These are phyloP conservation scores for Amblyornis subalaris DNA, from an alignment of 2,113 vertebrate genomes.

Conservation along the genomic window DNA sequence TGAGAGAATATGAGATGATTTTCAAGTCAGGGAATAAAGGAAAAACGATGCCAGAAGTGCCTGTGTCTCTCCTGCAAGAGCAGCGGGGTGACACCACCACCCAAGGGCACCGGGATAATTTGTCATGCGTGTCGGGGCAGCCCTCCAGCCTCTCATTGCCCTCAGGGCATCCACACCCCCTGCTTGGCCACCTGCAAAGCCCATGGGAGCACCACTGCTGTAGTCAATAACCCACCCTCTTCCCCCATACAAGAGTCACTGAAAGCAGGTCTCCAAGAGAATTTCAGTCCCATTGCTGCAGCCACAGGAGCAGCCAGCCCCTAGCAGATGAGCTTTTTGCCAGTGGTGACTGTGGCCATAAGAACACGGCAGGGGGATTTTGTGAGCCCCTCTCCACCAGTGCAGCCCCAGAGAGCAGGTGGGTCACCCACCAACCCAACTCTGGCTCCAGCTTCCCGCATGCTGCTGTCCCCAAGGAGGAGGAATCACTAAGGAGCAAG, in stretches of 20 bases:
- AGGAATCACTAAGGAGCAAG: not conserved
- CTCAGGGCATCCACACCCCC: not conserved
- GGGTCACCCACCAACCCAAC: not conserved
- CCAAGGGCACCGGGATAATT: not conserved
- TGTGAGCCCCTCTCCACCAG: not conserved
- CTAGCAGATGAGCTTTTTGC: not conserved
- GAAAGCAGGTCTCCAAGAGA: not conserved
- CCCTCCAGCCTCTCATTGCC: not conserved
- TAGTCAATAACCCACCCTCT: not conserved
- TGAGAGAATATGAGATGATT: not conserved
- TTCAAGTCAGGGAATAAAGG: not conserved
- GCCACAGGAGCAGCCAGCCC: not conserved
- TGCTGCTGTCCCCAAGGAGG: rapidly evolving
- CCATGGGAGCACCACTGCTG: not conserved
- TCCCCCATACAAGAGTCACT: not conserved
- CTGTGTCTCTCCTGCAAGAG: not conserved
- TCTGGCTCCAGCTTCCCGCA: not conserved
- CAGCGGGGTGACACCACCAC: not conserved
- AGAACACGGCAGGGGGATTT: not conserved
- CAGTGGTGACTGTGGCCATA: not conserved
- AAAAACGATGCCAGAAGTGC: not conserved
- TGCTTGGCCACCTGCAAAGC: not conserved
- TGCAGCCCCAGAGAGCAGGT: not conserved
- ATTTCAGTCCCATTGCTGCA: not conserved
- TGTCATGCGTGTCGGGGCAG: rapidly evolving